Evolutionary conservation across 2,888 invertebrate genomes (phyloP).

Genomic region (Ormyrus pomaceus): DNA sequence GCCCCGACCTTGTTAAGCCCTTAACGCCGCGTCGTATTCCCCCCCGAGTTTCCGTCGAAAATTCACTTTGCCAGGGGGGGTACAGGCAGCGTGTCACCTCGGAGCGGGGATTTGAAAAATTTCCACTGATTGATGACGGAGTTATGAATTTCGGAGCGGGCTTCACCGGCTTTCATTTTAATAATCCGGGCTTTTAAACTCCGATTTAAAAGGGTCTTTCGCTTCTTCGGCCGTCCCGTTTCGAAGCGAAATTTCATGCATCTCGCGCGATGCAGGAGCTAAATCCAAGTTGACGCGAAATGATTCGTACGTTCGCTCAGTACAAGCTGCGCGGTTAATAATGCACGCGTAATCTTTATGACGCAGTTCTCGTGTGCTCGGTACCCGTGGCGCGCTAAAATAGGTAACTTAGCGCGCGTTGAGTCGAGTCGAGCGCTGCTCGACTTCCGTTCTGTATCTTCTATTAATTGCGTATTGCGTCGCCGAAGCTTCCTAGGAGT

Average conservation of each 20-base stretch:
- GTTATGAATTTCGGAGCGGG: too few species aligned
- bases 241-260: too few species aligned
- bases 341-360: conserved; percentile 37
- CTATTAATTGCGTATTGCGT: conserved; percentile 43
- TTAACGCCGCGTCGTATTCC: background rate
- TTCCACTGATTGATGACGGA: too few species aligned
- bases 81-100: too few species aligned
- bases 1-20: background rate
- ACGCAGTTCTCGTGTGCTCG: background rate
- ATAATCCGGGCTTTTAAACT: too few species aligned
- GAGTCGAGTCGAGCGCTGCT: conserved; percentile 16
- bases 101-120: too few species aligned
- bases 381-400: conserved; percentile 14
- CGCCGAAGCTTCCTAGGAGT: background rate
- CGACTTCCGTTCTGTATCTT: conserved; percentile 11
- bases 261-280: too few species aligned
- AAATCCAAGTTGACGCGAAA: background rate
- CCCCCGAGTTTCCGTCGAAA: background rate
- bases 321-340: conserved; percentile 1
- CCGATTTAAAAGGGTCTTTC: too few species aligned
- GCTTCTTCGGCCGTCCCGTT: too few species aligned
- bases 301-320: background rate
- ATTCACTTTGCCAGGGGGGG: too few species aligned
- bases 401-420: background rate
- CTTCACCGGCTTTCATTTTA: too few species aligned